A percentile compares a stretch with the other conserved stretches of the same genome.
These are phyloP conservation scores for Torymus texanus DNA, from an alignment of 2,888 invertebrate genomes.

Conservation along the genomic window DNA sequence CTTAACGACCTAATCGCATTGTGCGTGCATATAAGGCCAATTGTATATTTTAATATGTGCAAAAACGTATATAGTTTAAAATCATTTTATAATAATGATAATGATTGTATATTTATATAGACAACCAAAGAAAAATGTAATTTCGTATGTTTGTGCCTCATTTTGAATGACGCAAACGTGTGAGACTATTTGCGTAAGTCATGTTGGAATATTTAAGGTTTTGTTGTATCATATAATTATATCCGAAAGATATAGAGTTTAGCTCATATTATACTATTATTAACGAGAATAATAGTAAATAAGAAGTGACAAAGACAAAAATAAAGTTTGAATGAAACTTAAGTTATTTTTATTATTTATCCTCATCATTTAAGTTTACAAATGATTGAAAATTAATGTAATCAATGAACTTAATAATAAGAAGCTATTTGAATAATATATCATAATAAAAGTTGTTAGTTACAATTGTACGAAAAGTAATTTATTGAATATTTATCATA, in stretches of 20 bases:
- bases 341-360: constrained; percentile 36
- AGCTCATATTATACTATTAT: constrained; percentile 23
- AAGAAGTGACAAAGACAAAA: constrained; percentile 40
- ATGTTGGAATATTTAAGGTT: constrained; percentile 48
- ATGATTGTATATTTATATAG: constrained; percentile 61
- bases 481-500: constrained; percentile 37
- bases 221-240: constrained; percentile 54
- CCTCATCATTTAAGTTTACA: constrained; percentile 24
- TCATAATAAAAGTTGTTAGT: neutral
- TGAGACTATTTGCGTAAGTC: constrained; percentile 50
- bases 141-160: constrained; percentile 62
- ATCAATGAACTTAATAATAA: too few species aligned
- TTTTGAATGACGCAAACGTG: constrained; percentile 60
- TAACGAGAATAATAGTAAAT: constrained; percentile 28
- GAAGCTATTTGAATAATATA: too few species aligned
- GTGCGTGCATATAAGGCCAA: constrained; percentile 37
- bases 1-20: constrained; percentile 38
- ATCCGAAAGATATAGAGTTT: constrained; percentile 7
- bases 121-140: constrained; percentile 62
- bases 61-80: constrained; percentile 57
- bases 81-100: constrained; percentile 60
- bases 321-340: constrained; percentile 41
- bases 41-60: constrained; percentile 59
- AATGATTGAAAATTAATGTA: constrained; percentile 6
- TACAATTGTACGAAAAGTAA: constrained; percentile 35